Percentiles rank a stretch among this genome's conserved stretches.
Evolutionary conservation across 1,140 invertebrate genomes (phyloP).

Genomic region (Leptestheria dahalacensis): DNA sequence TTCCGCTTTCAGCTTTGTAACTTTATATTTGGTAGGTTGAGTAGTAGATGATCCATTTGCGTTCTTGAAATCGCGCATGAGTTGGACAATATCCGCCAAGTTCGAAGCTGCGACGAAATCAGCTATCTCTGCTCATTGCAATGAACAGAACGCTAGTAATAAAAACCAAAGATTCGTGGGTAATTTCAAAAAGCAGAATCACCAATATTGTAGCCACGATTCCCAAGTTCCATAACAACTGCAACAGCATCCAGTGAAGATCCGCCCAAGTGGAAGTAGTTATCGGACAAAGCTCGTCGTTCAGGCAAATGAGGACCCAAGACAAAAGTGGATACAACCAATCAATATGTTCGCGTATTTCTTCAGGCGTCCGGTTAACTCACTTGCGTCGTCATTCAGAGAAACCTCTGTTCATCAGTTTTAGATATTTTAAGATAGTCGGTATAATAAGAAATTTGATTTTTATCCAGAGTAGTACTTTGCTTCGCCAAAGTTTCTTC

Average conservation of each 20-base stretch:
- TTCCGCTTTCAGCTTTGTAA: not conserved
- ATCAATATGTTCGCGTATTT: slow-evolving; percentile 6
- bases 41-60: not conserved
- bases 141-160: too few relatives aligned
- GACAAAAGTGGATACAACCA: slow-evolving; percentile 17
- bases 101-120: not conserved
- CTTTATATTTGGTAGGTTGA: not conserved
- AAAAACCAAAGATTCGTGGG: too few relatives aligned
- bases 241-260: slow-evolving; percentile 72
- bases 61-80: too few relatives aligned
- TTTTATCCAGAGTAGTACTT: not conserved
- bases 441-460: not conserved
- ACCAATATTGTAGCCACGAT: slow-evolving; percentile 60
- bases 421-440: not conserved
- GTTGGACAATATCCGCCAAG: not conserved
- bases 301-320: slow-evolving; percentile 17
- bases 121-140: too few relatives aligned
- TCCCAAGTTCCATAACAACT: slow-evolving; percentile 56
- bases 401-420: not conserved
- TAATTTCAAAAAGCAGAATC: too few relatives aligned
- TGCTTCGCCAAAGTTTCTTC: slow-evolving; percentile 21
- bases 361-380: not conserved
- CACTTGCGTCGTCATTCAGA: not conserved
- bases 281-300: slow-evolving; percentile 33
- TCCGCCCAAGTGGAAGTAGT: slow-evolving; percentile 70